Conservation (phyloP, 1,140 invertebrate species). For the Myzus persicae region DNA sequence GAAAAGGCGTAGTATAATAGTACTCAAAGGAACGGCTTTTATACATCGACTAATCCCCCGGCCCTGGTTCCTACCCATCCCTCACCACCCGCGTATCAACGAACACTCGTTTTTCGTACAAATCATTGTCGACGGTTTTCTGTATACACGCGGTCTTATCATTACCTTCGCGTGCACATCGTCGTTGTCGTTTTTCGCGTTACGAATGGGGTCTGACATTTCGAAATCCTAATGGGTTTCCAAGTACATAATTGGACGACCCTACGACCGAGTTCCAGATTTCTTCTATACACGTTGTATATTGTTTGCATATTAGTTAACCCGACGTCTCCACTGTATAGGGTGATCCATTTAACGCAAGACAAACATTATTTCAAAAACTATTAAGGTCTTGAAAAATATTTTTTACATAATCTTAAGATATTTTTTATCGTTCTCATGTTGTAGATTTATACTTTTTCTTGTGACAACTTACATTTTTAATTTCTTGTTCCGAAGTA, state of each 20-base stretch:
- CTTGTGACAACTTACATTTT: too few species aligned
- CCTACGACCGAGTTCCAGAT: neutral
- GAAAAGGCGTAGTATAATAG: neutral
- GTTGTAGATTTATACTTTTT: too few species aligned
- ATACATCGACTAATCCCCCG: neutral
- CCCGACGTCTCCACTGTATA: neutral
- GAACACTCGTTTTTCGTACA: neutral
- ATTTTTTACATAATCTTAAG: too few species aligned
- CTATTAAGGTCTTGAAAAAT: too few species aligned
- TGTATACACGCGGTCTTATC: neutral
- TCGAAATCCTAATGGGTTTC: neutral
- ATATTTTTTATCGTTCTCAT: too few species aligned
- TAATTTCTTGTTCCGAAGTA: too few species aligned
- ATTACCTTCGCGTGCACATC: neutral
- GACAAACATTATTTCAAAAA: too few species aligned
- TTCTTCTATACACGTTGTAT: neutral
- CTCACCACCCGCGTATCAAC: neutral
- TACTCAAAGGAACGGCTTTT: neutral
- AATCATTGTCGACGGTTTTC: neutral
- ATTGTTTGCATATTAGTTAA: neutral
- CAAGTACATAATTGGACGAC: slow-evolving; percentile 1
- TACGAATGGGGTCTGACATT: neutral
- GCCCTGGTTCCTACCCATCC: neutral
- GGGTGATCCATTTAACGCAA: too few species aligned
- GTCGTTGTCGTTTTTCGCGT: neutral